Conservation (phyloP, 2,113 vertebrate genomes). For the Datnioides undecimradiatus region DNA sequence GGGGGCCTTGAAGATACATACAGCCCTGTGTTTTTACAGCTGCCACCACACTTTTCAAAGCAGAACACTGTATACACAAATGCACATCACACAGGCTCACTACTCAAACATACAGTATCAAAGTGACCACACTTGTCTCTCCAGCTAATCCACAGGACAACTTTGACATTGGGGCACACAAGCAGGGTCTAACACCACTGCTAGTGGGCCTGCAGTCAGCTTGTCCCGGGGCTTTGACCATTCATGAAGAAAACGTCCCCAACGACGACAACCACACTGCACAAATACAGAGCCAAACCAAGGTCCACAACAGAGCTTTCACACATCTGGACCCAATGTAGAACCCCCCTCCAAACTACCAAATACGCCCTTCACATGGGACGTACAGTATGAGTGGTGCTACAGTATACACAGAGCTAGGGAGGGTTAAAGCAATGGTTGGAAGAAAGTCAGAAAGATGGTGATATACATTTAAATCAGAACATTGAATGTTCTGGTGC, state of each 20-base stretch:
- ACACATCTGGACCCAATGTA: slow-evolving; percentile 68
- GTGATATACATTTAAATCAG: slow-evolving; percentile 5
- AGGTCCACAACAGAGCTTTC: slow-evolving; percentile 21
- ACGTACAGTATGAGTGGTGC: slow-evolving; percentile 5
- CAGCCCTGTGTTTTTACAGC: slow-evolving; percentile 76
- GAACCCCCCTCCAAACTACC: not conserved
- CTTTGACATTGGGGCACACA: slow-evolving; percentile 46
- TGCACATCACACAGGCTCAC: slow-evolving; percentile 44
- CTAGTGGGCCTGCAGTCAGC: slow-evolving; percentile 20
- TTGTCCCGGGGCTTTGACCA: slow-evolving; percentile 5
- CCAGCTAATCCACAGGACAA: slow-evolving; percentile 26
- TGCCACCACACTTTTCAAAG: slow-evolving; percentile 58
- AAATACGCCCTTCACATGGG: slow-evolving; percentile 7
- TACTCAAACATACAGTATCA: slow-evolving; percentile 50
- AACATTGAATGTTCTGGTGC: slow-evolving; percentile 5
- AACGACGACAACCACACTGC: slow-evolving; percentile 28
- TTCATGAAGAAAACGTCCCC: slow-evolving; percentile 30
- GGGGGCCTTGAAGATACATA: slow-evolving; percentile 42
- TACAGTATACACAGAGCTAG: slow-evolving; percentile 13
- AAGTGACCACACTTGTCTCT: slow-evolving; percentile 42
- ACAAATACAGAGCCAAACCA: slow-evolving; percentile 19
- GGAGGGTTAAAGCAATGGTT: not conserved
- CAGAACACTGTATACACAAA: slow-evolving; percentile 35
- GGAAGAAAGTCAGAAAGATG: not conserved
- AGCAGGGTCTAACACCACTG: slow-evolving; percentile 16